phyloP scores from a whole-genome alignment of 2,797 vertebrate species.

The Ibycter americanus region DNA sequence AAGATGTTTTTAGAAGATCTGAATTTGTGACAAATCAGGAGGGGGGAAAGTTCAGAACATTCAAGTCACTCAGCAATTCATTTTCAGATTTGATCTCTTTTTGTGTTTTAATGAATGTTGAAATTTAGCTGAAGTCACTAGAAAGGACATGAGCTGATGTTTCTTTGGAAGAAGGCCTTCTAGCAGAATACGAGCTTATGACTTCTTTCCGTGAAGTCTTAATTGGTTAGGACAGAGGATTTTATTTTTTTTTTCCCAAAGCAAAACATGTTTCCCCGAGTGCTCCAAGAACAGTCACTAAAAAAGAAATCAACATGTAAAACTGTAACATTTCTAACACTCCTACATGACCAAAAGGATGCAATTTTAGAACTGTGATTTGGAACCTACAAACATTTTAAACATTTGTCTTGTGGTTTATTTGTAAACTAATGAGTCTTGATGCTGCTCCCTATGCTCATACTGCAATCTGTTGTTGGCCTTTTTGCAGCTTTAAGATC shows the following conservation, averaged over 20 bases:
- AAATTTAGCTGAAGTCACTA: constrained; percentile 8
- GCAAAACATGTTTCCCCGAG: constrained; percentile 11
- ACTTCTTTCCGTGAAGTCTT: constrained; percentile 2
- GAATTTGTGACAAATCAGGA: constrained; percentile 29
- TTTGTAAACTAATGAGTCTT: constrained; percentile 65
- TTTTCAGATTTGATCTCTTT: constrained; percentile 39
- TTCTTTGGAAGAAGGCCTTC: constrained; percentile 4
- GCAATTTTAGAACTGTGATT: constrained; percentile 67
- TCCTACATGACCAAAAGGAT: constrained; percentile 65
- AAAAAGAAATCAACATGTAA: constrained; percentile 40
- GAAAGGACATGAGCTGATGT: background rate
- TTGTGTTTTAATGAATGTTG: constrained; percentile 23
- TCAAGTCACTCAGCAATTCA: background rate
- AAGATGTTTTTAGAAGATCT: constrained; percentile 1
- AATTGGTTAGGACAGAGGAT: constrained; percentile 48
- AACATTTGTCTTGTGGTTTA: constrained; percentile 53
- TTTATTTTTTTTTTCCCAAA: background rate
- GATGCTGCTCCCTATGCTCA: constrained; percentile 32
- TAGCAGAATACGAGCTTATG: background rate
- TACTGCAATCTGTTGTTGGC: constrained; percentile 46
- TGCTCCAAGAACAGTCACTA: constrained; percentile 45
- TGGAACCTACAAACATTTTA: constrained; percentile 67
- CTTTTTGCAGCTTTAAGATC: constrained; percentile 46
- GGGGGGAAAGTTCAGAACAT: constrained; percentile 1
- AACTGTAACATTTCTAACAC: constrained; percentile 54